Conservation (phyloP, 2,888 invertebrate species). For the Embidobia sp. region DNA sequence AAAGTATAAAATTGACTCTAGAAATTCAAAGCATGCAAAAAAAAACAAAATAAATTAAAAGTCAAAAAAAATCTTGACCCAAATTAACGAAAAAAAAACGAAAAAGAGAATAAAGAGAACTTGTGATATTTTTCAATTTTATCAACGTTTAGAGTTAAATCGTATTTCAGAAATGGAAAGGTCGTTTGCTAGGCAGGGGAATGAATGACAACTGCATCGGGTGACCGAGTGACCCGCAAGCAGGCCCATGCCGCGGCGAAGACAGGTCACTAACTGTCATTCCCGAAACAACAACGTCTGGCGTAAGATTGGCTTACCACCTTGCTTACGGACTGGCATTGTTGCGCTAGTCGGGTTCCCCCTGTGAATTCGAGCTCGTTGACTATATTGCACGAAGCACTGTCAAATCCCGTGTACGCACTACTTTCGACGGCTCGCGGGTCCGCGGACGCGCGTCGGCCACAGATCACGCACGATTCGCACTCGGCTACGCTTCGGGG, state of each 20-base stretch:
- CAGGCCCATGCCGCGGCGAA: neutral
- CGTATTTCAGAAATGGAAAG: too few species aligned
- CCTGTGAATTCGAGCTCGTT: constrained; percentile 37
- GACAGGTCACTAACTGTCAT: neutral
- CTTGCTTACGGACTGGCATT: constrained; percentile 67
- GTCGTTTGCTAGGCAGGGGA: too few species aligned
- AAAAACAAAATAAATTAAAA: too few species aligned
- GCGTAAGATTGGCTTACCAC: constrained; percentile 65
- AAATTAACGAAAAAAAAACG: too few species aligned
- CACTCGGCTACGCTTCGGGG: constrained; percentile 32
- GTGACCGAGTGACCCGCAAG: constrained; percentile 57
- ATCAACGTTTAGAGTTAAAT: too few species aligned
- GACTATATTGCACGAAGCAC: constrained; percentile 16
- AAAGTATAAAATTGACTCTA: too few species aligned
- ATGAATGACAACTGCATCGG: constrained; percentile 19
- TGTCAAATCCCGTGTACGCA: constrained; percentile 21
- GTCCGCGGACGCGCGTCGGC: constrained; percentile 49
- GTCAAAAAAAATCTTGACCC: too few species aligned
- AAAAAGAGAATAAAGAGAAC: too few species aligned
- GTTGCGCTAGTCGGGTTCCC: constrained; percentile 36
- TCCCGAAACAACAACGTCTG: constrained; percentile 23
- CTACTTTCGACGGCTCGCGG: constrained; percentile 12
- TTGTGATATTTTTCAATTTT: too few species aligned
- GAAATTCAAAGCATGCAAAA: too few species aligned
- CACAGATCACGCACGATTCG: constrained; percentile 56